Percentiles rank a stretch among this genome's conserved stretches.
These are phyloP conservation scores for Biston betularia DNA, from an alignment of 2,888 invertebrate genomes.

Conservation along the genomic window DNA sequence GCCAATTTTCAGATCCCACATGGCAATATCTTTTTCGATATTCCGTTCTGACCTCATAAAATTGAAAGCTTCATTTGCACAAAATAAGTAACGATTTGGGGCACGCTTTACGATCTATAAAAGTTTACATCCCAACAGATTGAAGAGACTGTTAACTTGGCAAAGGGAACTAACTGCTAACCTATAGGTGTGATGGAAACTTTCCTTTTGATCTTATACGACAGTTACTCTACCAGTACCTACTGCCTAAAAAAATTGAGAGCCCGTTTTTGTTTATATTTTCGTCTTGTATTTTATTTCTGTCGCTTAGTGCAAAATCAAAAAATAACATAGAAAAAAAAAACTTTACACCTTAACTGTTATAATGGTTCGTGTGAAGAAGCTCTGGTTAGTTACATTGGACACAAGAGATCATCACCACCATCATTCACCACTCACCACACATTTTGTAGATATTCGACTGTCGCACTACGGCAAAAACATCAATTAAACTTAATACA, in stretches of 20 bases:
- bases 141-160: slow-evolving; percentile 34
- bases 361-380: too few species aligned
- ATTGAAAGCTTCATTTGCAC: slow-evolving; percentile 49
- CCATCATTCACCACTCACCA: too few species aligned
- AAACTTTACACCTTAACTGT: too few species aligned
- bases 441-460: too few species aligned
- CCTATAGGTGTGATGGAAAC: slow-evolving; percentile 24
- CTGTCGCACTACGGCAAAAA: too few species aligned
- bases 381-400: too few species aligned
- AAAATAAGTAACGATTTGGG: slow-evolving; percentile 55
- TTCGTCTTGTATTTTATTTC: neutral
- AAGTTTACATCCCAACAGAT: slow-evolving; percentile 51
- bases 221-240: neutral
- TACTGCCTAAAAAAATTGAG: neutral
- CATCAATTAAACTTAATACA: too few species aligned
- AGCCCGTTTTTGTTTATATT: neutral
- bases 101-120: slow-evolving; percentile 56
- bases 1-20: neutral
- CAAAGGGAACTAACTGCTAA: slow-evolving; percentile 15
- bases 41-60: slow-evolving; percentile 46
- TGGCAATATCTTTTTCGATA: neutral
- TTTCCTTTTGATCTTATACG: slow-evolving; percentile 20
- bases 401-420: too few species aligned
- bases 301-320: too few species aligned
- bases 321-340: too few species aligned